Evolutionary conservation across 2,113 vertebrate genomes (phyloP).

Genomic region (Hippocampus guttulatus): DNA sequence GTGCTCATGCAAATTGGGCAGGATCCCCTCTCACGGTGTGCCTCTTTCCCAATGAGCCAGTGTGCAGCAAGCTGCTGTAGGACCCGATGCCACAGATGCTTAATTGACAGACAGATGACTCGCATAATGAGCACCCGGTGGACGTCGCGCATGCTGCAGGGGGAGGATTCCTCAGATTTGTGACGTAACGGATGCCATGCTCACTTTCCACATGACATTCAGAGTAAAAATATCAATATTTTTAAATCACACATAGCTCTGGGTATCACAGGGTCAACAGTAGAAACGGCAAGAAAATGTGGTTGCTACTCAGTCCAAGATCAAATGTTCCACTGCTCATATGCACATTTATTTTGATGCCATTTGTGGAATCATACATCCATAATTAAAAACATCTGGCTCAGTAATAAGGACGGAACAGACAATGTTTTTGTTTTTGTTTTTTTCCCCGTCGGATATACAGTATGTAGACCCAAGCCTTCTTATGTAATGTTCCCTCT

Average conservation of each 20-base stretch:
- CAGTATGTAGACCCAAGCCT: background rate
- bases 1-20: conserved; percentile 2
- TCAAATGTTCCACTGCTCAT: no score
- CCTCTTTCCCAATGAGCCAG: background rate
- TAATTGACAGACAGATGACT: conserved; percentile 53
- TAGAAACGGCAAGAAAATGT: no score
- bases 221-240: no score
- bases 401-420: background rate
- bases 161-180: conserved; percentile 33
- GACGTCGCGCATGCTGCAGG: conserved; percentile 32
- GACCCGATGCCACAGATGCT: conserved; percentile 23
- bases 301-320: no score
- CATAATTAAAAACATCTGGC: background rate
- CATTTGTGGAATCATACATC: conserved; percentile 5
- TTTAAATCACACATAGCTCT: no score
- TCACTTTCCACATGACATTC: conserved; percentile 16
- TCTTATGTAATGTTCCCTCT: conserved; percentile 2
- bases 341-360: conserved; percentile 3
- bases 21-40: background rate
- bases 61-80: conserved; percentile 12
- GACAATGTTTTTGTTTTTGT: background rate
- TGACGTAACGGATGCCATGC: conserved; percentile 21
- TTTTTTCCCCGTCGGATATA: background rate
- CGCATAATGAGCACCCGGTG: conserved; percentile 61
- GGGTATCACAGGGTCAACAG: no score